Evolutionary conservation across 2,888 invertebrate genomes (phyloP).

Genomic region (Thelaira solivaga): DNA sequence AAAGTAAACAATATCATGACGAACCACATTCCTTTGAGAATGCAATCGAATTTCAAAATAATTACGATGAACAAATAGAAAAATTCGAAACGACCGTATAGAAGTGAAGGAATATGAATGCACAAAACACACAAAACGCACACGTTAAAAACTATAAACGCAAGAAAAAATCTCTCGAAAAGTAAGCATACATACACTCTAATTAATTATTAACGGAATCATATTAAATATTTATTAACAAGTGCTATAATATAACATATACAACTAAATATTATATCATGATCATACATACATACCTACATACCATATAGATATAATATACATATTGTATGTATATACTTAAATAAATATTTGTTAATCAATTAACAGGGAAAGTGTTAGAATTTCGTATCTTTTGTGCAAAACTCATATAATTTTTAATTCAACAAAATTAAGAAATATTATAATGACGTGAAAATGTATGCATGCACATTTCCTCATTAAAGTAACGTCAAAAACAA

Average conservation of each 20-base stretch:
- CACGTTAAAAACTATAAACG: slow-evolving; percentile 40
- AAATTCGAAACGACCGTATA: slow-evolving; percentile 85
- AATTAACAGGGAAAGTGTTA: slow-evolving; percentile 11
- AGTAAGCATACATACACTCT: slow-evolving; percentile 38
- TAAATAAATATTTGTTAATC: not conserved
- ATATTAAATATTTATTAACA: slow-evolving; percentile 36
- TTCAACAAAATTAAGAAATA: not conserved
- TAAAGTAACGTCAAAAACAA: not conserved
- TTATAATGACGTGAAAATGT: not conserved
- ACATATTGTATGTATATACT: not conserved
- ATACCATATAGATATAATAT: not conserved
- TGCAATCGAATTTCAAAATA: slow-evolving; percentile 69
- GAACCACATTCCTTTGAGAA: slow-evolving; percentile 70
- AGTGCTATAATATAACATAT: slow-evolving; percentile 14
- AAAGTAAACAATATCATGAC: slow-evolving; percentile 67
- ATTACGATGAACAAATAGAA: slow-evolving; percentile 77
- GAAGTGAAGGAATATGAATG: slow-evolving; percentile 64
- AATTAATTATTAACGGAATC: slow-evolving; percentile 40
- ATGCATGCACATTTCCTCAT: not conserved
- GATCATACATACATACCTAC: slow-evolving; percentile 12
- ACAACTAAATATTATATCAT: too few species aligned
- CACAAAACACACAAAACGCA: slow-evolving; percentile 43
- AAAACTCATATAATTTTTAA: slow-evolving; percentile 1
- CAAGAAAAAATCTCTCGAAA: slow-evolving; percentile 41
- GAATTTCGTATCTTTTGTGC: not conserved